Conservation (phyloP, 2,113 vertebrate genomes). For the Larimichthys crocea region DNA sequence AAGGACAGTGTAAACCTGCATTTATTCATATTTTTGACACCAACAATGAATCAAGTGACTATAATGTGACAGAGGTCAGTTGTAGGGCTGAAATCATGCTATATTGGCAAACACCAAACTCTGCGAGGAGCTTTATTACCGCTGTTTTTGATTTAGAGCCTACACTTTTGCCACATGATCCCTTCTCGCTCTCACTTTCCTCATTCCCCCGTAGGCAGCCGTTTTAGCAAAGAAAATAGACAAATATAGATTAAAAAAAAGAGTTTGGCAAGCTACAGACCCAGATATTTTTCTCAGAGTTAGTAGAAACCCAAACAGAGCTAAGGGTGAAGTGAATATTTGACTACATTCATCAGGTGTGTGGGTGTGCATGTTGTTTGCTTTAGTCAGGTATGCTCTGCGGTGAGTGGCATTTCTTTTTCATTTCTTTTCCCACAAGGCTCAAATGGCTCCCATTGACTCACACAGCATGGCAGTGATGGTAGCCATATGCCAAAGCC, state of each 20-base stretch:
- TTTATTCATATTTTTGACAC: constrained; percentile 10
- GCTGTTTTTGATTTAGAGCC: not conserved
- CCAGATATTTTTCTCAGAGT: not conserved
- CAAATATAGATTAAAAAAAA: not conserved
- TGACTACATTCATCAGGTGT: too few relatives aligned
- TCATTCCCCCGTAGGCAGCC: too few relatives aligned
- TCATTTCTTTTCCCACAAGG: not conserved
- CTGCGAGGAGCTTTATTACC: not conserved
- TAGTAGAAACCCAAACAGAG: not conserved
- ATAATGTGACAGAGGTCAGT: not conserved
- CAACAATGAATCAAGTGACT: constrained; percentile 18
- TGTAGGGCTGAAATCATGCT: not conserved
- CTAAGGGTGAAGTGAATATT: not conserved
- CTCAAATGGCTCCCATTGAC: constrained; percentile 27
- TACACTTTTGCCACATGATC: not conserved
- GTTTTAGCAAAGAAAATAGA: not conserved
- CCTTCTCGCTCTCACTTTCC: not conserved
- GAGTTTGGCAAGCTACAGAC: not conserved
- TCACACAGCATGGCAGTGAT: constrained; percentile 36
- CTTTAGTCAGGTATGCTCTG: not conserved
- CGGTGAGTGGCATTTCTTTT: not conserved
- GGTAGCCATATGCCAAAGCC: constrained; percentile 65
- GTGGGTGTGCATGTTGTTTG: too few relatives aligned
- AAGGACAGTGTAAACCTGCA: constrained; percentile 5
- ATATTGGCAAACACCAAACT: not conserved